Conservation (phyloP, 2,113 vertebrate species). For the Dicrurus megarhynchus region DNA sequence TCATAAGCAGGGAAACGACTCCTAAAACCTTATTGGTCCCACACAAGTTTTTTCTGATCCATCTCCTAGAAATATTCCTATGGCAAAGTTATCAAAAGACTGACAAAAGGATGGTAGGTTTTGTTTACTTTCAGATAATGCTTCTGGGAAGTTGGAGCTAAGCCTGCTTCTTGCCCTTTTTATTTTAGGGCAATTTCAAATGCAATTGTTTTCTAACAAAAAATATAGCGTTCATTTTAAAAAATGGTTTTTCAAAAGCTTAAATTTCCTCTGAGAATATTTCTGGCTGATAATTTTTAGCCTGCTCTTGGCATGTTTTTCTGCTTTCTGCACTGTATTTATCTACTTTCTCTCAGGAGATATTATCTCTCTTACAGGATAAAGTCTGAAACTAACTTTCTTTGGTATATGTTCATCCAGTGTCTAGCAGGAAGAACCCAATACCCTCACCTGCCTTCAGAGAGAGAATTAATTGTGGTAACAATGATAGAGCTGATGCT, state of each 20-base stretch:
- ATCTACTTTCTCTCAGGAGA: background rate
- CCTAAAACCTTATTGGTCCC: background rate
- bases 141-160: background rate
- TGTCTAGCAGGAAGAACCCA: background rate
- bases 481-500: background rate
- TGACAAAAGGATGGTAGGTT: background rate
- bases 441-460: background rate
- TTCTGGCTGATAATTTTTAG: background rate
- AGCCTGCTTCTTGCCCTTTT: background rate
- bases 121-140: background rate
- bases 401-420: background rate
- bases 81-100: background rate
- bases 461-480: background rate
- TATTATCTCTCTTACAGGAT: background rate
- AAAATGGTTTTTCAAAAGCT: background rate
- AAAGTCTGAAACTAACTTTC: background rate
- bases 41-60: background rate
- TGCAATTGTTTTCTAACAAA: background rate
- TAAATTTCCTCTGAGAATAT: background rate
- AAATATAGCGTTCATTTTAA: background rate
- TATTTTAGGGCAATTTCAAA: background rate
- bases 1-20: background rate
- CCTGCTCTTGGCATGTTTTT: background rate
- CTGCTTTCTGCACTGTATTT: background rate
- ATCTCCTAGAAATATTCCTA: background rate